Conservation (phyloP, 2,113 vertebrate genomes). For the Petaurus breviceps region DNA sequence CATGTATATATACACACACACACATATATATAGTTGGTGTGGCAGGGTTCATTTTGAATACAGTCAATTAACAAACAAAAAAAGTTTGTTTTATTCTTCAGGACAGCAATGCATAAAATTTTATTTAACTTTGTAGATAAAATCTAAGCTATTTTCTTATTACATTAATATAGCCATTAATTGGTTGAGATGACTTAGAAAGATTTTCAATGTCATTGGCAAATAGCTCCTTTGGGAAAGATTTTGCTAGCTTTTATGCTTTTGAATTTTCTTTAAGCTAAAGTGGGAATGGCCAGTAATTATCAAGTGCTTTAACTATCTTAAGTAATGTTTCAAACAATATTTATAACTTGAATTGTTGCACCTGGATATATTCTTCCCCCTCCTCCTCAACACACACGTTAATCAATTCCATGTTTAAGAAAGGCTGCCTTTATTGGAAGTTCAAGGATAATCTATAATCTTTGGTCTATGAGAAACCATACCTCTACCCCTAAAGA, state of each 20-base stretch:
- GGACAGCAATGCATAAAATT: slow-evolving; percentile 5
- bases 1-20: not conserved
- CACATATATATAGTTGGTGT: not conserved
- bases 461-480: slow-evolving; percentile 45
- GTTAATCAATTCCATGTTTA: slow-evolving; percentile 54
- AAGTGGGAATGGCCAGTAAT: slow-evolving; percentile 60
- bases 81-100: slow-evolving; percentile 19
- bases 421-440: slow-evolving; percentile 71
- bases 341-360: slow-evolving; percentile 37
- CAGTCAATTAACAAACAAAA: slow-evolving; percentile 42
- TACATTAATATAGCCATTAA: slow-evolving; percentile 55
- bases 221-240: slow-evolving; percentile 54
- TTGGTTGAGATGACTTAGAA: slow-evolving; percentile 58
- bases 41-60: slow-evolving; percentile 15
- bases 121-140: slow-evolving; percentile 31
- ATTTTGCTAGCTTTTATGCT: slow-evolving; percentile 59
- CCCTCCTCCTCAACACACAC: not conserved
- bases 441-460: slow-evolving; percentile 64
- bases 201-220: slow-evolving; percentile 46
- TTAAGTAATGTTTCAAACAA: slow-evolving; percentile 65
- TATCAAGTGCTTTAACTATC: slow-evolving; percentile 66
- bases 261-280: slow-evolving; percentile 58
- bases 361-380: slow-evolving; percentile 32
- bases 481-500: not conserved
- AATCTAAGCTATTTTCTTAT: slow-evolving; percentile 57